Evolutionary conservation across 2,113 vertebrate species (phyloP).

Genomic region (Ammodytes dubius): DNA sequence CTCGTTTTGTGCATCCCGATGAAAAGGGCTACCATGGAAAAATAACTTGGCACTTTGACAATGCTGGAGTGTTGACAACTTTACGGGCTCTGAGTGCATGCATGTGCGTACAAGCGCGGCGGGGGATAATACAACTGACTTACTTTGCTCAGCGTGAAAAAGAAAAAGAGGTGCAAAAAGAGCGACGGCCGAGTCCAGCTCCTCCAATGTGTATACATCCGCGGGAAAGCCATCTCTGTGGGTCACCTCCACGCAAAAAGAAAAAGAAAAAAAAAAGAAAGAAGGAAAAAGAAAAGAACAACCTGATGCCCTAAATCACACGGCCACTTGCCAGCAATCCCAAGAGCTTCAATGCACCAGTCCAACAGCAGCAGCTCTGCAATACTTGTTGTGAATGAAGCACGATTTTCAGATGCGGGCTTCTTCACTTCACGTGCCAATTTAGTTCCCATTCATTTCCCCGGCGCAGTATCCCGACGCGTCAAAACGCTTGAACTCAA

Average conservation of each 20-base stretch:
- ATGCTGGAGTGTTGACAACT: slow-evolving; percentile 34
- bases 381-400: slow-evolving; percentile 47
- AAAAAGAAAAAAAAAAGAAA: too few species aligned
- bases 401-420: slow-evolving; percentile 49
- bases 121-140: slow-evolving; percentile 42
- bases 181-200: slow-evolving; percentile 19
- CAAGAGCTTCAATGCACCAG: neutral
- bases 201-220: slow-evolving; percentile 41
- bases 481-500: slow-evolving; percentile 51
- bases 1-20: neutral
- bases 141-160: slow-evolving; percentile 65
- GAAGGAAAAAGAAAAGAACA: too few species aligned
- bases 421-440: slow-evolving; percentile 25
- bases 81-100: slow-evolving; percentile 26
- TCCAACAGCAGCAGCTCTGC: slow-evolving; percentile 17
- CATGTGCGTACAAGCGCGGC: slow-evolving; percentile 20
- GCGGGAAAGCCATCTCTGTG: slow-evolving; percentile 59
- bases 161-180: slow-evolving; percentile 68
- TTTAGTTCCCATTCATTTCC: slow-evolving; percentile 67
- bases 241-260: slow-evolving; percentile 39
- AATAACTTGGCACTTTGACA: slow-evolving; percentile 6
- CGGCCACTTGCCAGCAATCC: neutral
- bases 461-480: slow-evolving; percentile 35
- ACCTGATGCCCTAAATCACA: neutral
- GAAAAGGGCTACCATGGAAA: slow-evolving; percentile 14